Percentiles rank a stretch among this genome's conserved stretches.
Evolutionary conservation across 37 sponge, comb jelly and placozoan genomes (phyloP).

Genomic region (Amphimedon queenslandica): DNA sequence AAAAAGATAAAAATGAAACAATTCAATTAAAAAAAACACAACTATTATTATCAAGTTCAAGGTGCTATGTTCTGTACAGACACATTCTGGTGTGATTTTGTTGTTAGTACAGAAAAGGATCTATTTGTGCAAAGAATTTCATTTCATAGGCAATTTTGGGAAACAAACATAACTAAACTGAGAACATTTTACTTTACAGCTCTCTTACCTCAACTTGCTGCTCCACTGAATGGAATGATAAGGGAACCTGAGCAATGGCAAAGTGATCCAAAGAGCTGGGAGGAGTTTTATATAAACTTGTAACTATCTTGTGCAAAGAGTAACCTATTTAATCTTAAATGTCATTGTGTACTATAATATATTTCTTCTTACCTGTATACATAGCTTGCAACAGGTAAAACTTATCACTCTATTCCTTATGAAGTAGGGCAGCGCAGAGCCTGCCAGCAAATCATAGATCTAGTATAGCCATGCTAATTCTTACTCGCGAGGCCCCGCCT

Average conservation of each 20-base stretch:
- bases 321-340: not conserved
- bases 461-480: no score
- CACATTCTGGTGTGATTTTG: constrained; percentile 3
- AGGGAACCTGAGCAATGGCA: constrained; percentile 1
- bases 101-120: not conserved
- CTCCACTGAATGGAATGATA: constrained; percentile 1
- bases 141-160: not conserved
- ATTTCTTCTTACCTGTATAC: not conserved
- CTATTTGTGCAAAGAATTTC: not conserved
- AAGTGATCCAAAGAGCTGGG: constrained; percentile 2
- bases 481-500: no score
- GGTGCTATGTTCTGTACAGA: not conserved
- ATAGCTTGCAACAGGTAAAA: no score
- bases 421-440: no score
- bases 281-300: not conserved
- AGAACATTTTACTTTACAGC: not conserved
- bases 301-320: not conserved
- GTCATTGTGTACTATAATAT: not conserved
- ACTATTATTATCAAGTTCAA: constrained; percentile 3
- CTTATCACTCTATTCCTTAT: no score
- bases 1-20: constrained; percentile 4
- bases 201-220: constrained; percentile 2
- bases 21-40: not conserved
- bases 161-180: not conserved
- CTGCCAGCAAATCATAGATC: no score